phyloP scores from a whole-genome alignment of 2,113 vertebrate genomes.

The Collichthys lucidus region DNA sequence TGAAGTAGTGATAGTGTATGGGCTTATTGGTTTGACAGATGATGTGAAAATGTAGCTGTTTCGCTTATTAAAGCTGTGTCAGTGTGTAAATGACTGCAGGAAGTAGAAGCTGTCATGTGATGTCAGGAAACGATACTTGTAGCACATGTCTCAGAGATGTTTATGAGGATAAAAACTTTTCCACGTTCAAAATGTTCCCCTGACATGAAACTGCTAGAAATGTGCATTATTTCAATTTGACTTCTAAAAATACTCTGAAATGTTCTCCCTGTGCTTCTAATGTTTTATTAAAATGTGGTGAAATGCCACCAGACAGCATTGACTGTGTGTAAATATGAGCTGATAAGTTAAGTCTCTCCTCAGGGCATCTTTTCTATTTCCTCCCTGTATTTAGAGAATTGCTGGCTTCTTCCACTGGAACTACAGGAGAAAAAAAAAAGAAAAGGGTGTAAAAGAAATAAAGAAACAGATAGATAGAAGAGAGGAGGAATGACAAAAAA shows the following conservation, averaged over 20 bases:
- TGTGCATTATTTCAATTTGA: constrained; percentile 20
- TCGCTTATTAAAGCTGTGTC: not conserved
- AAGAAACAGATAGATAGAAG: constrained; percentile 2
- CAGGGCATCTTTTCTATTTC: constrained; percentile 24
- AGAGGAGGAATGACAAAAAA: not conserved
- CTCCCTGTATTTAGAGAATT: constrained; percentile 25
- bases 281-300: constrained; percentile 27
- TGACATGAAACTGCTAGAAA: not conserved
- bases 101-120: not conserved
- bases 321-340: constrained; percentile 40
- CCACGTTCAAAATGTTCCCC: not conserved
- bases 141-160: not conserved
- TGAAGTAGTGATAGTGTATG: not conserved
- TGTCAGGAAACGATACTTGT: not conserved
- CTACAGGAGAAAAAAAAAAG: not conserved
- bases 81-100: not conserved
- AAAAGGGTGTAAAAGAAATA: not conserved
- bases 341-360: constrained; percentile 29
- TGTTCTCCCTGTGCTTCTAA: not conserved
- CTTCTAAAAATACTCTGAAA: constrained; percentile 21
- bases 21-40: not conserved
- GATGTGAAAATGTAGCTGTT: not conserved
- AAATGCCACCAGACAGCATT: constrained; percentile 26
- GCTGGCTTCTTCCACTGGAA: constrained; percentile 27
- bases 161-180: not conserved